phyloP scores from a whole-genome alignment of 37 sponge, comb jelly and placozoan genomes.

The Mnemiopsis leidyi region DNA sequence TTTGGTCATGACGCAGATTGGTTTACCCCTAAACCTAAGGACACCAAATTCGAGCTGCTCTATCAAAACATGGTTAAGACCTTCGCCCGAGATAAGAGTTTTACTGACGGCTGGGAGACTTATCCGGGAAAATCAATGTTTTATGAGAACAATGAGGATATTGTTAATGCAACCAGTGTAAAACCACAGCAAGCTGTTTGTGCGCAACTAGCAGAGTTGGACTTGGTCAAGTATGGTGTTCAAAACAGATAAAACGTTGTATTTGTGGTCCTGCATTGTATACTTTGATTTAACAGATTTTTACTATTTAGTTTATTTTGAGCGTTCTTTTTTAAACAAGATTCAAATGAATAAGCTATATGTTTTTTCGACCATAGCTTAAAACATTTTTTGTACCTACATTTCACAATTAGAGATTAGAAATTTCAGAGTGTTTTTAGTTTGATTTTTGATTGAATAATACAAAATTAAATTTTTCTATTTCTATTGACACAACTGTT shows the following conservation, averaged over 20 bases:
- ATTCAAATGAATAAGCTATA: too few relatives aligned
- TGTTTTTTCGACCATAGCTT: too few relatives aligned
- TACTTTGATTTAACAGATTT: too few relatives aligned
- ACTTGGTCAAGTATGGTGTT: neutral
- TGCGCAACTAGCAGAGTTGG: neutral
- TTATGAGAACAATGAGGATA: neutral
- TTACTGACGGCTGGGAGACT: neutral
- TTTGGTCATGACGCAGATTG: constrained; percentile 4
- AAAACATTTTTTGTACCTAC: too few relatives aligned
- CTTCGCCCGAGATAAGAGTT: neutral
- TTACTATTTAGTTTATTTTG: too few relatives aligned
- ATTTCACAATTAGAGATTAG: too few relatives aligned
- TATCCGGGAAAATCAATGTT: neutral
- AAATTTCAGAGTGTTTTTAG: too few relatives aligned
- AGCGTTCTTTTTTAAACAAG: too few relatives aligned
- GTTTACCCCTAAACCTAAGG: neutral
- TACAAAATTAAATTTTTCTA: too few relatives aligned
- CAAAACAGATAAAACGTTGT: constrained; percentile 29
- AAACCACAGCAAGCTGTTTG: constrained; percentile 13
- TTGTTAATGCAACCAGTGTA: neutral
- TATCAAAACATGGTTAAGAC: neutral
- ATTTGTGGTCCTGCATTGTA: too few relatives aligned
- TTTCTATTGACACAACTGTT: too few relatives aligned
- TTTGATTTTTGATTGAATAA: too few relatives aligned
- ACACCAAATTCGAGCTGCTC: neutral